Evolutionary conservation across 2,888 invertebrate species (phyloP).

Genomic region (Noctua janthe): DNA sequence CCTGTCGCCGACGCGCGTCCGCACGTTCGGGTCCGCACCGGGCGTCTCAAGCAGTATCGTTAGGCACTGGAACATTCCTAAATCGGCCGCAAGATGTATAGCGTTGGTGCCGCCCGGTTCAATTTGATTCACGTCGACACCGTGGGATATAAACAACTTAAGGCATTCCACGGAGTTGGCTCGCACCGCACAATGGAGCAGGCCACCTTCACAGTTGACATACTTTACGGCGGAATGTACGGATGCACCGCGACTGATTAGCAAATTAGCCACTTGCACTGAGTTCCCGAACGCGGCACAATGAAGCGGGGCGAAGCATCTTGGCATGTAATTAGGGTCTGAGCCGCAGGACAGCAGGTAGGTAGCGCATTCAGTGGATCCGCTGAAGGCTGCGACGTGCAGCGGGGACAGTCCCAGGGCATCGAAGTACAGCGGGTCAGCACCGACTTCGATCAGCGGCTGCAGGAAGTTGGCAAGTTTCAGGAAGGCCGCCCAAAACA

Average conservation of each 20-base stretch:
- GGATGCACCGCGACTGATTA: constrained; percentile 93
- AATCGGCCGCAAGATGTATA: constrained; percentile 95
- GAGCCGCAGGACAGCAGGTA: constrained; percentile 92
- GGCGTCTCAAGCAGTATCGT: constrained; percentile 94
- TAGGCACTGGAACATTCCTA: constrained; percentile 94
- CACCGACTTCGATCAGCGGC: constrained; percentile 92
- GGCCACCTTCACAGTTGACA: constrained; percentile 93
- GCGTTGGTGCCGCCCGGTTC: constrained; percentile 95
- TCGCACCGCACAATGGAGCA: constrained; percentile 96
- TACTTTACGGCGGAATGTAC: constrained; percentile 92
- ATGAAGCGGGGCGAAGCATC: constrained; percentile 95
- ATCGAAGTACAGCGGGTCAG: constrained; percentile 93
- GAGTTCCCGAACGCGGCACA: constrained; percentile 97
- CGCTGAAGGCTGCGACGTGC: constrained; percentile 94
- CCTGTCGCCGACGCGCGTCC: constrained; percentile 93
- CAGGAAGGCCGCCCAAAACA: constrained; percentile 94
- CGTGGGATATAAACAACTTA: constrained; percentile 93
- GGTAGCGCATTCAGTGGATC: constrained; percentile 93
- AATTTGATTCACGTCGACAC: constrained; percentile 94
- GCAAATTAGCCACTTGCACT: constrained; percentile 94
- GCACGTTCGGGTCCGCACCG: constrained; percentile 92
- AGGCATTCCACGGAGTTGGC: constrained; percentile 96
- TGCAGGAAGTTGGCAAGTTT: constrained; percentile 92
- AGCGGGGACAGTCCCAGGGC: constrained; percentile 94
- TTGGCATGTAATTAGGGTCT: constrained; percentile 92